Base-by-base conservation (phyloP, 2,888 invertebrate genomes). In the Pyrgus malvae region DNA sequence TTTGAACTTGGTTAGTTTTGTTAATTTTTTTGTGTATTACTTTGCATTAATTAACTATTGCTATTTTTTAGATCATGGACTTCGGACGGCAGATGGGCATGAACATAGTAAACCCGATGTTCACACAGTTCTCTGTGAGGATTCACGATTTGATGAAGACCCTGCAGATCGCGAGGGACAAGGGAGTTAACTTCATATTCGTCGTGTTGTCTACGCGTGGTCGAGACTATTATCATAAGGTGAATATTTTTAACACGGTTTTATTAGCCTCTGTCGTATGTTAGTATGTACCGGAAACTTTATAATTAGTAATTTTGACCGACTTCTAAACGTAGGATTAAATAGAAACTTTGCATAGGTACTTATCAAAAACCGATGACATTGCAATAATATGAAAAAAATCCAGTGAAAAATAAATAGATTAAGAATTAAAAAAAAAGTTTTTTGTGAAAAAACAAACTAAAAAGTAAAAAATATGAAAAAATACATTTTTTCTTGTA, bases 151-250 rank as follows among this genome's bases (percentile, higher is more conserved):
- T 90, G 0, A 68, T 67, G 4, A 58, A 51, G 0, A 44, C 72
- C 1, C 53, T 87, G 44, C 55, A 69, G 17, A 61, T 57, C 0
- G 80, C 80, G 0, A 51, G 76, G 14, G 66, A 71, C 0, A 56
- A 67, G 2, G 66, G 74, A 0, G 73, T 90, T 11, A 85, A 84
- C 57, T 81, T 95, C 16, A 79, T 94, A 1, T 90, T 95, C 62
- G 92, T 95, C 0, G 78, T 95, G 3, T 89, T 95, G 6, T 91
- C 93, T 1, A 49, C 60, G 0, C 67, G 74, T 1, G 79, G 70
- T 0, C 83, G 80, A 0, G 86, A 91, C 50, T 74, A 77, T 14
- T 93, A 93, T 56, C 88, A 92, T 67, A 76, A 63, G 80, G 90
- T 86, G 66, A 60, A 58, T 48, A 41, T 8, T 19, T 8, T 16